Percentiles rank a stretch among this genome's conserved stretches.
Conservation (phyloP, 1,140 invertebrate genomes). For the Drosophila kurseongensis region DNA sequence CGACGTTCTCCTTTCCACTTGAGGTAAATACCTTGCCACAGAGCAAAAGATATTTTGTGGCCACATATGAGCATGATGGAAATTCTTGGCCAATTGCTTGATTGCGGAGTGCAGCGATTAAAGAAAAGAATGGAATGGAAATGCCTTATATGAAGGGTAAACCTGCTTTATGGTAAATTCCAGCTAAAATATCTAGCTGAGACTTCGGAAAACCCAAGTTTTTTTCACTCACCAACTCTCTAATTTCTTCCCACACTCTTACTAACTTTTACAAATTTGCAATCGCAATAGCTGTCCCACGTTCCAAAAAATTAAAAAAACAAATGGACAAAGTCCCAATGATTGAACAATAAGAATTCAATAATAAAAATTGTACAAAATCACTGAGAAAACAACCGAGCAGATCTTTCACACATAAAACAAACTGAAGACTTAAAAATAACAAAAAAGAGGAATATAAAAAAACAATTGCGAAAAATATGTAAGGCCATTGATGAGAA, state of each 20-base stretch:
- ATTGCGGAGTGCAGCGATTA: constrained; percentile 8
- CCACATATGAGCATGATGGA: constrained; percentile 19
- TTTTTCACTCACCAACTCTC: constrained; percentile 6
- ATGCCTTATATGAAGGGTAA: constrained; percentile 3
- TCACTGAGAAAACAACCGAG: constrained; percentile 70
- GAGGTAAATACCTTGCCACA: constrained; percentile 30
- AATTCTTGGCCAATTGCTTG: constrained; percentile 14
- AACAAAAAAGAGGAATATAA: constrained; percentile 17
- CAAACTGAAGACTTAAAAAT: constrained; percentile 23
- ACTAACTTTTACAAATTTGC: constrained; percentile 20
- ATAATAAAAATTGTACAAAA: constrained; percentile 53
- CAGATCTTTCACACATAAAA: constrained; percentile 36
- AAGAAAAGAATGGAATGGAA: constrained; percentile 3
- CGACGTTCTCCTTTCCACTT: constrained; percentile 14
- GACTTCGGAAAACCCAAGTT: background rate
- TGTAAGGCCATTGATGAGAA: constrained; percentile 15
- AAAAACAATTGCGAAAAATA: constrained; percentile 39
- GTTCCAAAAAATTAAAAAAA: constrained; percentile 53
- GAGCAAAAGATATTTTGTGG: constrained; percentile 13
- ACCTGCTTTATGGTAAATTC: background rate
- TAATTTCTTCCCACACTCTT: constrained; percentile 37
- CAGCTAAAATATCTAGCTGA: background rate
- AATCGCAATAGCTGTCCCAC: constrained; percentile 45
- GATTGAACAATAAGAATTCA: constrained; percentile 59
- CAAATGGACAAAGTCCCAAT: constrained; percentile 40